These are phyloP conservation scores for Pterois miles DNA, from an alignment of 2,797 vertebrate species.

Conservation along the genomic window DNA sequence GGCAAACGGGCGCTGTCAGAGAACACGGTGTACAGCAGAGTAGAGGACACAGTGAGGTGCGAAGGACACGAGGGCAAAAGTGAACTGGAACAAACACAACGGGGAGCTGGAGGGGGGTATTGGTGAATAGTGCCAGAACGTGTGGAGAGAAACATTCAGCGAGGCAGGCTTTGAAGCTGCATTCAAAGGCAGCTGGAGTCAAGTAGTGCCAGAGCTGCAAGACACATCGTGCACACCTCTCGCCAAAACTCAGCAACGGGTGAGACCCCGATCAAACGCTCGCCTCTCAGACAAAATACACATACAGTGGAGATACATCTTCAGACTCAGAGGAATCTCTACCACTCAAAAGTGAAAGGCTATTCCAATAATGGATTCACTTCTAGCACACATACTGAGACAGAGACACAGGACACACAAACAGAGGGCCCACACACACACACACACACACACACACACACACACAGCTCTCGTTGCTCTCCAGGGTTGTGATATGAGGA, in stretches of 20 bases:
- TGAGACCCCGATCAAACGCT: slow-evolving; percentile 59
- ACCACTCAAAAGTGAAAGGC: slow-evolving; percentile 57
- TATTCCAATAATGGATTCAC: slow-evolving; percentile 69
- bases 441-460: slow-evolving; percentile 32
- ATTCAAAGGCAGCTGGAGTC: slow-evolving; percentile 83
- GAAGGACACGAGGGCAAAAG: slow-evolving; percentile 56
- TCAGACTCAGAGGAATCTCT: slow-evolving; percentile 35
- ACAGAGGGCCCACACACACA: slow-evolving; percentile 29
- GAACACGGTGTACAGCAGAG: slow-evolving; percentile 32
- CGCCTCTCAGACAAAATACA: slow-evolving; percentile 43
- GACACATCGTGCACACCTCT: slow-evolving; percentile 66
- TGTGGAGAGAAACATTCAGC: slow-evolving; percentile 66
- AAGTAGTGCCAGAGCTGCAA: slow-evolving; percentile 73
- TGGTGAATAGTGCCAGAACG: slow-evolving; percentile 63
- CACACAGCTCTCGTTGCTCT: slow-evolving; percentile 54
- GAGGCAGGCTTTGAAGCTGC: slow-evolving; percentile 78
- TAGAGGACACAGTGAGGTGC: slow-evolving; percentile 54
- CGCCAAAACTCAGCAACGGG: slow-evolving; percentile 58
- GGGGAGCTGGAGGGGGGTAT: slow-evolving; percentile 46
- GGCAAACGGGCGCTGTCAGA: slow-evolving; percentile 43
- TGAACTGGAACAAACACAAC: slow-evolving; percentile 55
- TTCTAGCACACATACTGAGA: slow-evolving; percentile 47
- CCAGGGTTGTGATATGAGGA: slow-evolving; percentile 59
- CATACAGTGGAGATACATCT: slow-evolving; percentile 12
- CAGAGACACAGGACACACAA: slow-evolving; percentile 34